Evolutionary conservation across 2,797 vertebrate species (phyloP).

Genomic region (Onychomys arenicola): DNA sequence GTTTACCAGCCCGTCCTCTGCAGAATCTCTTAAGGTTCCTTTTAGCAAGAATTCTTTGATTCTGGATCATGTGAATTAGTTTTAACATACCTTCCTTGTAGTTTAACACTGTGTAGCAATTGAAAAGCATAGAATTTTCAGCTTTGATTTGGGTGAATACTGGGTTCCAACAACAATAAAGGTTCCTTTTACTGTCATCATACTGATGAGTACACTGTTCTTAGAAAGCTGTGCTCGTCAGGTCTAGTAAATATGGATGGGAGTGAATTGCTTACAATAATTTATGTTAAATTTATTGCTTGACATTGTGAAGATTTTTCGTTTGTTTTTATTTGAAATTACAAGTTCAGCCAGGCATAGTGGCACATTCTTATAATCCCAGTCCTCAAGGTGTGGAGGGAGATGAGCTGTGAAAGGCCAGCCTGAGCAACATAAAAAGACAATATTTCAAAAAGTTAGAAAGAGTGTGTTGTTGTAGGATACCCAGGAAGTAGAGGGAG

Average conservation of each 20-base stretch:
- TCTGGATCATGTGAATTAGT: constrained; percentile 34
- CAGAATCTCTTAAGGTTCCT: neutral
- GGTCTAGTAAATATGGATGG: neutral
- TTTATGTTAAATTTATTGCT: constrained; percentile 48
- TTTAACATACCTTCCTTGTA: constrained; percentile 19
- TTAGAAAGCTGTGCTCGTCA: constrained; percentile 23
- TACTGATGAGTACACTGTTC: neutral
- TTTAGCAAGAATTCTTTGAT: neutral
- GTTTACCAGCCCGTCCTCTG: neutral
- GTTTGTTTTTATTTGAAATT: neutral
- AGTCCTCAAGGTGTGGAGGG: neutral
- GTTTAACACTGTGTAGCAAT: constrained; percentile 37
- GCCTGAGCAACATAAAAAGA: neutral
- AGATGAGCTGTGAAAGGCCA: neutral
- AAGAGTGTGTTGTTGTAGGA: neutral
- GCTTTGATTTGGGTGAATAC: constrained; percentile 1
- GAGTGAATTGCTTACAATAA: constrained; percentile 5
- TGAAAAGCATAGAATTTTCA: constrained; percentile 22
- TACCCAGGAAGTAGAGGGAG: neutral
- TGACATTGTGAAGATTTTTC: constrained; percentile 36
- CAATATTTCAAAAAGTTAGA: neutral
- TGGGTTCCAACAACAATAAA: neutral
- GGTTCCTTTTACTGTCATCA: neutral
- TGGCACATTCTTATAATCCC: neutral
- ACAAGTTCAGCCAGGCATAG: neutral